phyloP scores from a whole-genome alignment of 2,888 invertebrate genomes.

The Lepeophtheirus nordmannii region DNA sequence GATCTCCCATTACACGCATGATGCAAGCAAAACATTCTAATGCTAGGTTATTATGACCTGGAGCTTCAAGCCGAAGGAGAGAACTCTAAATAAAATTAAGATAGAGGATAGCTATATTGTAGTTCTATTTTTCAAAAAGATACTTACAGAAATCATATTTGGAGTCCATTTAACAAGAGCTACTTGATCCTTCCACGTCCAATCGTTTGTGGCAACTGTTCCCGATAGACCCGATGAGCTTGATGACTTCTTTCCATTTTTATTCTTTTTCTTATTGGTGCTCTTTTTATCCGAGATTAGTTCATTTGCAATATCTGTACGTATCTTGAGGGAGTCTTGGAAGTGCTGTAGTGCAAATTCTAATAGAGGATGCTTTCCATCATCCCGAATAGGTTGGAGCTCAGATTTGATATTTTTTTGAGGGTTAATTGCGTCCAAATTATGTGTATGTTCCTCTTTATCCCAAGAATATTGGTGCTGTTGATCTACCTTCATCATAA shows the following conservation, averaged over 20 bases:
- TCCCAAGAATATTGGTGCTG: not conserved
- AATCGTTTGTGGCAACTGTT: constrained; percentile 38
- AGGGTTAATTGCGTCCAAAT: not conserved
- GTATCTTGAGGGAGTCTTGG: not conserved
- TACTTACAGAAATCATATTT: constrained; percentile 30
- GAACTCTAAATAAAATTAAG: constrained; percentile 63
- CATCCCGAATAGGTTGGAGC: constrained; percentile 29
- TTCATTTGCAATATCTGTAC: not conserved
- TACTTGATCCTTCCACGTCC: constrained; percentile 93
- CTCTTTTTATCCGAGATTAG: not conserved
- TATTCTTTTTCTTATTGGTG: constrained; percentile 39
- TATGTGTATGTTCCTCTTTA: not conserved
- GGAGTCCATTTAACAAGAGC: constrained; percentile 90
- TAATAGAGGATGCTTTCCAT: constrained; percentile 77
- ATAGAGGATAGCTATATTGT: constrained; percentile 29
- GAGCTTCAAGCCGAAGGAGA: constrained; percentile 59
- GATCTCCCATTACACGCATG: constrained; percentile 87
- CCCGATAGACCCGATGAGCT: not conserved
- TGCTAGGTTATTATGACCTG: constrained; percentile 67
- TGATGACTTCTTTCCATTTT: constrained; percentile 26
- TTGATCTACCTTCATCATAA: constrained; percentile 47
- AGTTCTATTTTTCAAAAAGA: not conserved
- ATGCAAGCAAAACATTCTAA: constrained; percentile 85
- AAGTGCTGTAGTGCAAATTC: constrained; percentile 66
- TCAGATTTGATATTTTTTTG: not conserved